phyloP scores from a whole-genome alignment of 2,888 invertebrate species.

The Pyrgus malvae region DNA sequence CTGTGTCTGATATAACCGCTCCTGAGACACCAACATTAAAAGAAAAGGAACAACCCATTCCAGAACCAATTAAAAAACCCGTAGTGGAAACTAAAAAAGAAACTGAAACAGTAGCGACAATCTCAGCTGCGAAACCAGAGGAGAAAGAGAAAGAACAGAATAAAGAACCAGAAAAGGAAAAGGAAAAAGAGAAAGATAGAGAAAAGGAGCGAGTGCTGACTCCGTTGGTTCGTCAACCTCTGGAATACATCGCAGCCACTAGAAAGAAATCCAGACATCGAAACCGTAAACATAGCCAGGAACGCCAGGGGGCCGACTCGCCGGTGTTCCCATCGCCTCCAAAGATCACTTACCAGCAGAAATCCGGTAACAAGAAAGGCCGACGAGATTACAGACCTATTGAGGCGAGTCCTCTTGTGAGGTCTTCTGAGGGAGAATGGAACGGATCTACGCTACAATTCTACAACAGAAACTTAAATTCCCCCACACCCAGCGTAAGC shows the following conservation, averaged over 20 bases:
- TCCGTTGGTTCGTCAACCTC: slow-evolving; percentile 86
- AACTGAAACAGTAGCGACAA: slow-evolving; percentile 55
- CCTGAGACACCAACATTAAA: slow-evolving; percentile 79
- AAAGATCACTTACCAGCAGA: slow-evolving; percentile 83
- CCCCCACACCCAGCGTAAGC: slow-evolving; percentile 82
- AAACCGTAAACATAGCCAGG: slow-evolving; percentile 83
- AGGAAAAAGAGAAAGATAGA: slow-evolving; percentile 51
- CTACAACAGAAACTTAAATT: slow-evolving; percentile 83
- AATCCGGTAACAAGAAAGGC: slow-evolving; percentile 75
- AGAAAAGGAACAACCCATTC: slow-evolving; percentile 59
- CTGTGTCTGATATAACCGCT: slow-evolving; percentile 85
- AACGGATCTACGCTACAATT: slow-evolving; percentile 88
- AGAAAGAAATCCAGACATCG: slow-evolving; percentile 87
- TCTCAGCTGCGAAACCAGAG: slow-evolving; percentile 53
- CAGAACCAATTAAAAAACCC: slow-evolving; percentile 43
- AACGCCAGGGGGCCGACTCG: slow-evolving; percentile 85
- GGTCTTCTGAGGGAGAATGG: slow-evolving; percentile 78
- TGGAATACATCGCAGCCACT: slow-evolving; percentile 88
- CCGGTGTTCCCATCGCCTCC: slow-evolving; percentile 86
- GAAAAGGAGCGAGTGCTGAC: slow-evolving; percentile 81
- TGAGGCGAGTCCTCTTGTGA: slow-evolving; percentile 75
- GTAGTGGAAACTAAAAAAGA: slow-evolving; percentile 56
- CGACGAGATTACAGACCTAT: slow-evolving; percentile 82
- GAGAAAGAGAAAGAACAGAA: slow-evolving; percentile 46
- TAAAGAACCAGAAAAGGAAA: slow-evolving; percentile 47